Percentiles rank a stretch among this genome's conserved stretches.
Evolutionary conservation across 2,113 vertebrate genomes (phyloP).

Genomic region (Diglossa brunneiventris): DNA sequence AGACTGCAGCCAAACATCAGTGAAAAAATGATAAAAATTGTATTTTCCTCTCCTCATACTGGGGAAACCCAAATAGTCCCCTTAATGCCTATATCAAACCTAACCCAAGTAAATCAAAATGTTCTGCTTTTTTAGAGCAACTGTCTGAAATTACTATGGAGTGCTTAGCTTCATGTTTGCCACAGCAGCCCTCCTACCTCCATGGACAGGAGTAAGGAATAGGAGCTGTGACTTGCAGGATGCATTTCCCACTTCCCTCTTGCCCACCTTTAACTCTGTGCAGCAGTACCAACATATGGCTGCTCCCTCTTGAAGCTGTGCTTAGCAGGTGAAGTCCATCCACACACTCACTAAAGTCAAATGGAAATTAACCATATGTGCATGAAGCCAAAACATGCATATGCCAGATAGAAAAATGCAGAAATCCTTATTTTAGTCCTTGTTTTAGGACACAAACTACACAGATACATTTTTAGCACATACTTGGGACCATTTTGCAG

Average conservation of each 20-base stretch:
- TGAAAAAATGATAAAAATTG: not conserved
- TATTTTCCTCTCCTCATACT: not conserved
- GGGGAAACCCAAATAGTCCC: not conserved
- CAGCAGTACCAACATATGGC: not conserved
- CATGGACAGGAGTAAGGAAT: accelerated
- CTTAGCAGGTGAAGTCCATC: not conserved
- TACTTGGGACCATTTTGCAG: not conserved
- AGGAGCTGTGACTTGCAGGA: not conserved
- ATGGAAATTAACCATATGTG: not conserved
- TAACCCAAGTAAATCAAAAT: not conserved
- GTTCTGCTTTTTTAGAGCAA: not conserved
- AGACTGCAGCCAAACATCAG: not conserved
- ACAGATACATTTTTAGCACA: not conserved
- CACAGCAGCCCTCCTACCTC: not conserved
- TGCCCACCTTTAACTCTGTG: not conserved
- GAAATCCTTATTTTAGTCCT: not conserved
- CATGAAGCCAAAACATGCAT: not conserved
- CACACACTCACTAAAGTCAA: not conserved
- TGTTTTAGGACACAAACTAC: not conserved
- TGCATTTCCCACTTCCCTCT: not conserved
- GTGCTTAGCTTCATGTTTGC: not conserved
- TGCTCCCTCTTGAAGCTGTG: not conserved
- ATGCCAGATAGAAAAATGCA: not conserved
- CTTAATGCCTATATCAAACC: not conserved
- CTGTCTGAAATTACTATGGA: not conserved